These are phyloP conservation scores for Oophaga sylvatica DNA, from an alignment of 2,797 vertebrate genomes.

Conservation along the genomic window DNA sequence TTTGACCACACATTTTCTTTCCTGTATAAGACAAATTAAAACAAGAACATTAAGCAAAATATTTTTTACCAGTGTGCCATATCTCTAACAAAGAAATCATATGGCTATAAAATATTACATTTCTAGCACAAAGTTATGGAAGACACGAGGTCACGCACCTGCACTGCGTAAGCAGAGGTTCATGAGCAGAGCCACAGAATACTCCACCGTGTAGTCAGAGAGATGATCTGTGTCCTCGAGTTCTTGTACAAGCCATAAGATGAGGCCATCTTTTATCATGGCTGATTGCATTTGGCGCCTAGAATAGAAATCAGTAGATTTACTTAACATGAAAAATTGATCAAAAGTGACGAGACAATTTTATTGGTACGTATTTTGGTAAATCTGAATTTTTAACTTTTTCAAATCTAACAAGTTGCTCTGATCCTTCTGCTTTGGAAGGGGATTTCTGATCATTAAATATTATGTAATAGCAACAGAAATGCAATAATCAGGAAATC, in stretches of 20 bases:
- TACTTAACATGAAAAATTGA: neutral
- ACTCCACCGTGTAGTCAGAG: slow-evolving; percentile 90
- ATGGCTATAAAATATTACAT: neutral
- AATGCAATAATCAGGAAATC: neutral
- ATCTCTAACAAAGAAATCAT: neutral
- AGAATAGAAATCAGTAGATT: slow-evolving; percentile 32
- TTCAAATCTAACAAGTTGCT: neutral
- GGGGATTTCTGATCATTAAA: neutral
- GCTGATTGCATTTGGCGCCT: slow-evolving; percentile 88
- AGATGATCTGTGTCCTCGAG: slow-evolving; percentile 88
- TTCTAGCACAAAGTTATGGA: neutral
- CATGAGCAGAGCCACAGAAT: slow-evolving; percentile 90
- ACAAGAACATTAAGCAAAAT: neutral
- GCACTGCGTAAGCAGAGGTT: slow-evolving; percentile 90
- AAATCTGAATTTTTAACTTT: neutral
- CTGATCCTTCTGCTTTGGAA: neutral
- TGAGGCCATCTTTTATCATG: slow-evolving; percentile 88
- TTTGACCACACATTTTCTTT: slow-evolving; percentile 87
- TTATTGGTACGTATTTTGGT: neutral
- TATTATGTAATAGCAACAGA: neutral
- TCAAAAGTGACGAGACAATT: neutral
- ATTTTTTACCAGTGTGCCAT: neutral
- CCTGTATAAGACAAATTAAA: slow-evolving; percentile 73
- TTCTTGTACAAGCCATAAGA: slow-evolving; percentile 88
- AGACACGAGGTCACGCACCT: slow-evolving; percentile 73